phyloP scores from a whole-genome alignment of 2,888 invertebrate genomes.

The Thymelicus sylvestris region DNA sequence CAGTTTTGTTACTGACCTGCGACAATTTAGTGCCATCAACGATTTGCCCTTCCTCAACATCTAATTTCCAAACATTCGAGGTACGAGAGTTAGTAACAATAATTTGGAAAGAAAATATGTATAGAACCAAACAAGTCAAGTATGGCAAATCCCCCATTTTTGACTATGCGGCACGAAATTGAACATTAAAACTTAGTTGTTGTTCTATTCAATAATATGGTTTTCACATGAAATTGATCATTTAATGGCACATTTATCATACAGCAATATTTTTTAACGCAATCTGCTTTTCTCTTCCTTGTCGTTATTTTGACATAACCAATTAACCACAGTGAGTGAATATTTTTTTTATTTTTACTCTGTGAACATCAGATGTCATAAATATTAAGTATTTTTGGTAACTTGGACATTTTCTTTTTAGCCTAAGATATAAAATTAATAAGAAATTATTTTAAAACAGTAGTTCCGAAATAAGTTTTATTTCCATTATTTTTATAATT shows the following conservation, averaged over 20 bases:
- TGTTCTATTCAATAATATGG: slow-evolving; percentile 49
- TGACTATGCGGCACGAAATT: slow-evolving; percentile 38
- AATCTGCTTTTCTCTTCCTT: slow-evolving; percentile 55
- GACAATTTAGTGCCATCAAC: slow-evolving; percentile 86
- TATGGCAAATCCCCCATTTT: slow-evolving; percentile 84
- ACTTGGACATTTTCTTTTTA: background rate
- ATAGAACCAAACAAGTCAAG: slow-evolving; percentile 87
- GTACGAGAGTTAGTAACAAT: slow-evolving; percentile 91
- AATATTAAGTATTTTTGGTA: too few species aligned
- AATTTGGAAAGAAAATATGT: slow-evolving; percentile 89
- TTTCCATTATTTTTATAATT: too few species aligned
- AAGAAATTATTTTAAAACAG: too few species aligned
- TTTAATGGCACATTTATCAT: slow-evolving; percentile 55
- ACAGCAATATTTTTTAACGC: slow-evolving; percentile 60
- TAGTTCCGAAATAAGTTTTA: too few species aligned
- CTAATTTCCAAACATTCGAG: slow-evolving; percentile 93
- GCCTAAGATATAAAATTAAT: background rate
- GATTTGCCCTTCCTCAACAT: slow-evolving; percentile 90
- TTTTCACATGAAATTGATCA: slow-evolving; percentile 59
- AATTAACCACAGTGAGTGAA: too few species aligned
- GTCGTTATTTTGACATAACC: slow-evolving; percentile 59
- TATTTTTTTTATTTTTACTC: slow-evolving; percentile 29
- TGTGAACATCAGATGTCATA: slow-evolving; percentile 7
- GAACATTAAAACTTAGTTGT: slow-evolving; percentile 40
- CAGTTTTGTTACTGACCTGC: slow-evolving; percentile 71